These are phyloP conservation scores for Colinus virginianus DNA, from an alignment of 2,113 vertebrate species.

Conservation along the genomic window DNA sequence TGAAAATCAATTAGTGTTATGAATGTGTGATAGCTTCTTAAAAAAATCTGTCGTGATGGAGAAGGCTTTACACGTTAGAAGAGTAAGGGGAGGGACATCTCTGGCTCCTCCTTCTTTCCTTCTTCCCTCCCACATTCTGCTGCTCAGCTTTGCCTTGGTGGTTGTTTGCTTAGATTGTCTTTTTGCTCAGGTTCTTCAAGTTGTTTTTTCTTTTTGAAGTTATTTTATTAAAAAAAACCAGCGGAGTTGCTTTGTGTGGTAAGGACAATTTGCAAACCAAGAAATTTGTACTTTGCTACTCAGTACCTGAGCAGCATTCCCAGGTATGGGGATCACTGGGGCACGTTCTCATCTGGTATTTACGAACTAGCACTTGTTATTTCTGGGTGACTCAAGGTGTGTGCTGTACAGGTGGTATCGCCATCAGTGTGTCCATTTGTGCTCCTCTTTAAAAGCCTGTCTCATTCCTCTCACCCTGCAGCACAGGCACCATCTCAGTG, in stretches of 20 bases:
- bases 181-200: not conserved
- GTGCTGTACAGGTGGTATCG: not conserved
- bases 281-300: not conserved
- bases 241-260: not conserved
- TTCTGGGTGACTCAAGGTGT: not conserved
- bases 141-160: not conserved
- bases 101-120: conserved; percentile 17
- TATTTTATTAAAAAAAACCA: not conserved
- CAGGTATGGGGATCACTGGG: not conserved
- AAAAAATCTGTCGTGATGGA: conserved; percentile 55
- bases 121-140: not conserved
- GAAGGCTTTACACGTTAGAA: conserved; percentile 57
- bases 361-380: not conserved
- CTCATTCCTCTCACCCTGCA: not conserved
- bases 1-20: conserved; percentile 81
- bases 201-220: too few species aligned
- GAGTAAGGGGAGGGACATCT: conserved; percentile 13
- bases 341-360: not conserved
- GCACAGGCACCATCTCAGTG: not conserved
- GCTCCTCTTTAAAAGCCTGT: not conserved
- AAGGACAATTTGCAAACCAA: not conserved
- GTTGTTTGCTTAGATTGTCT: not conserved
- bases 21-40: conserved; percentile 75
- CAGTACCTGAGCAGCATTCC: not conserved
- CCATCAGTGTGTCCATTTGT: not conserved